A percentile compares a stretch with the other conserved stretches of the same genome.
Evolutionary conservation across 2,797 vertebrate genomes (phyloP).

Genomic region (Anas georgica): DNA sequence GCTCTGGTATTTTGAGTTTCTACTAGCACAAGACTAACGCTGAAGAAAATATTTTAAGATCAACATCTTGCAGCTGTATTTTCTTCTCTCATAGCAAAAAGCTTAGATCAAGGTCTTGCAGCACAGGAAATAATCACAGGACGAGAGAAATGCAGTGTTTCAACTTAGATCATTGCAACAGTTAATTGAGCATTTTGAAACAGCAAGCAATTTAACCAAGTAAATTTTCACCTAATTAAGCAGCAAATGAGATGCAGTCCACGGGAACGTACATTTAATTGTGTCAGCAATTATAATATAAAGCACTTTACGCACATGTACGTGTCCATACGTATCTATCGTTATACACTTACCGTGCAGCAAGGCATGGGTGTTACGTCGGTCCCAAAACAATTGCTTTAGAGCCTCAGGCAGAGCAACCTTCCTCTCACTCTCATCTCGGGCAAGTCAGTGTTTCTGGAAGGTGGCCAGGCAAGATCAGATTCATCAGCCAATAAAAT

Average conservation of each 20-base stretch:
- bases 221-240: conserved; percentile 53
- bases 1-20: conserved; percentile 2
- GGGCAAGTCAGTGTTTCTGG: conserved; percentile 67
- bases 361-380: conserved; percentile 68
- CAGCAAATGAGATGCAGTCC: conserved; percentile 2
- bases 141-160: conserved; percentile 32
- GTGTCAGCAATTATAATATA: conserved; percentile 19
- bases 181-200: conserved; percentile 54
- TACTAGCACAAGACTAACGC: conserved; percentile 13
- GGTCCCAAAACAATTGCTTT: conserved; percentile 32
- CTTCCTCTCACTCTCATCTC: conserved; percentile 65
- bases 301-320: neutral
- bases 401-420: conserved; percentile 58
- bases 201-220: conserved; percentile 29
- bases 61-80: conserved; percentile 49
- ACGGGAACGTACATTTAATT: conserved; percentile 27
- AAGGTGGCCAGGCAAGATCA: conserved; percentile 68
- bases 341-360: conserved; percentile 76
- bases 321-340: neutral
- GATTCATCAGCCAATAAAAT: conserved; percentile 77
- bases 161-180: conserved; percentile 43
- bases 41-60: neutral
- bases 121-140: conserved; percentile 18
- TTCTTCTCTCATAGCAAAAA: conserved; percentile 5
- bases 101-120: conserved; percentile 35